Conservation (phyloP, 2,888 invertebrate species). For the Dione vanillae region DNA sequence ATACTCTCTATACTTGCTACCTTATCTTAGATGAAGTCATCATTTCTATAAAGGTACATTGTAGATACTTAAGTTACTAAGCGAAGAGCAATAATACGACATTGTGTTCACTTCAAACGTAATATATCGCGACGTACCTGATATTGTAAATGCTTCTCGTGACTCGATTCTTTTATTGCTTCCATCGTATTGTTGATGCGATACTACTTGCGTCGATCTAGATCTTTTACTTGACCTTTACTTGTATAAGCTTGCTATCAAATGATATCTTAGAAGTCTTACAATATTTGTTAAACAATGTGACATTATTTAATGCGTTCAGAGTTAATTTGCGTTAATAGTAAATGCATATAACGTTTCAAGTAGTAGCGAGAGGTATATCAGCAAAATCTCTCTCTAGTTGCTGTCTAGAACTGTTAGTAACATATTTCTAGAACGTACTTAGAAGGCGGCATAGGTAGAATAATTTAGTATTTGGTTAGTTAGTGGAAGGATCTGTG, state of each 20-base stretch:
- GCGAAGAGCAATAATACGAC: slow-evolving; percentile 13
- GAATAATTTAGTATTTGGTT: too few relatives aligned
- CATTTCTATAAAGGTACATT: background rate
- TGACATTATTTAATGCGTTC: too few relatives aligned
- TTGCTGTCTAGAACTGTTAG: too few relatives aligned
- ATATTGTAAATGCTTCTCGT: background rate
- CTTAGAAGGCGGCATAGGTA: too few relatives aligned
- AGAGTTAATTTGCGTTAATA: too few relatives aligned
- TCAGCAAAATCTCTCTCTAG: too few relatives aligned
- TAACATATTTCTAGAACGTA: too few relatives aligned
- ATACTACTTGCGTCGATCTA: background rate
- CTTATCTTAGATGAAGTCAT: background rate
- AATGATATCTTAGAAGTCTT: background rate
- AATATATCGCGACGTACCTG: background rate
- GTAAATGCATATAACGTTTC: too few relatives aligned
- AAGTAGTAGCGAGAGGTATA: too few relatives aligned
- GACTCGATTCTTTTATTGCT: slow-evolving; percentile 1
- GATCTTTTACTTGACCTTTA: background rate
- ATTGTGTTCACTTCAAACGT: background rate
- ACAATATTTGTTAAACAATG: too few relatives aligned
- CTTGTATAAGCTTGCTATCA: background rate
- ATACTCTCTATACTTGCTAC: too few relatives aligned
- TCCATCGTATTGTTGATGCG: background rate
- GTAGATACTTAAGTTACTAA: background rate
- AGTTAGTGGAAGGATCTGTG: too few relatives aligned